Base-by-base conservation (phyloP, 2,113 vertebrate species). In the Triplophysa dalaica region DNA sequence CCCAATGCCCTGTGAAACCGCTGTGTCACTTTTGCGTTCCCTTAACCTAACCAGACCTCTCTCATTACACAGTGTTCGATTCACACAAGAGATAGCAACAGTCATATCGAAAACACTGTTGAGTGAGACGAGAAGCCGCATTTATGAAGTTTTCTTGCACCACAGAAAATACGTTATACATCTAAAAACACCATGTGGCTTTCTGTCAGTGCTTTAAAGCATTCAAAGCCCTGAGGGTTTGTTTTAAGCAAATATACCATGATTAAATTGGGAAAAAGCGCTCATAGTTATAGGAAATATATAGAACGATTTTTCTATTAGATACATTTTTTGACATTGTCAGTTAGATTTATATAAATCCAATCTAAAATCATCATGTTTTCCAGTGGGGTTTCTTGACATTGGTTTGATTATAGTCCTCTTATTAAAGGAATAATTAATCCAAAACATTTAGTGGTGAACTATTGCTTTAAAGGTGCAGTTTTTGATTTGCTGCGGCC, bases 131-230 rank as follows among this genome's bases (percentile, higher is more conserved):
- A 21, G 21, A 21, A 29, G 75, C 81, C 86, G 24, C 86, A 85
- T 26, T 76, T 19, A 50, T 22, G 4, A 79, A 38, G 29, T 22
- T 4, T 58, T 62, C 79, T 83, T 50, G 33, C 22, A 86, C 87
- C 87, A 33, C 88, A 87, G 4, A 8, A 60, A 8, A 79, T 75
- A 87, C 83, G 83, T 90, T 90, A 77, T 16, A 12, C 38, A 41
- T 58, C 16, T 52, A 76, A 72, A 72, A 74, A 79, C 65, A 76
- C 6, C 21, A 43, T 76, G 50, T 60, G 75, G 77, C 67, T 73
- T 83, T 76, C 24, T 50, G 7, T n/a, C 45, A 8, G 50, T 29
- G 62, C 1, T 12, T 63, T 9, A 75, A 52, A 24, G n/a, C 43
- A 62, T 48, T 54, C 33, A 24, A 61, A 1, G n/a, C n/a, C 12